These are phyloP conservation scores for Eudyptes chrysolophus DNA, from an alignment of 2,113 vertebrate genomes.

Conservation along the genomic window DNA sequence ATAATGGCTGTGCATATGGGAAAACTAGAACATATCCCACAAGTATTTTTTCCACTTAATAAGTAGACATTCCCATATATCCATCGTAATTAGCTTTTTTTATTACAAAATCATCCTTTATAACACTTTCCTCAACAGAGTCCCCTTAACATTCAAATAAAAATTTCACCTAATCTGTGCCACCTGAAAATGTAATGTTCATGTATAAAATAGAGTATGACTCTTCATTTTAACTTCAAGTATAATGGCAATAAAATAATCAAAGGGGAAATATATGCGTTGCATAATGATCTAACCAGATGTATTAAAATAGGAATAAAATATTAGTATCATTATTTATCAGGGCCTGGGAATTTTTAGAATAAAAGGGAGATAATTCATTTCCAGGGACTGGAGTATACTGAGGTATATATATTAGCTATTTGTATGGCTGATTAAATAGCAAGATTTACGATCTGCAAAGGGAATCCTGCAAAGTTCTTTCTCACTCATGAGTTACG, in stretches of 20 bases:
- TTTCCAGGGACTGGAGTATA: not conserved
- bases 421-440: not conserved
- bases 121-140: not conserved
- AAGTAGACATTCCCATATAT: not conserved
- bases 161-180: conserved; percentile 12
- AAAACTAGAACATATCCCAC: not conserved
- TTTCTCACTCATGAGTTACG: not conserved
- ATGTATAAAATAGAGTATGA: not conserved
- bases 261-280: not conserved
- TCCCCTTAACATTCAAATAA: not conserved
- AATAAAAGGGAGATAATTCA: not conserved
- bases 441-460: not conserved
- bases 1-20: not conserved
- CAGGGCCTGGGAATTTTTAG: not conserved
- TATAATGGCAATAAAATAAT: conserved; percentile 25
- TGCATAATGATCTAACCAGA: not conserved
- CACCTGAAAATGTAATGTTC: not conserved
- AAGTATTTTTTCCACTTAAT: not conserved
- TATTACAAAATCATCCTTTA: not conserved
- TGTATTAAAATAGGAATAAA: conserved; percentile 4
- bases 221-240: not conserved
- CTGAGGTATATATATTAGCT: not conserved
- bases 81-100: not conserved
- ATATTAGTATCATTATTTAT: not conserved
- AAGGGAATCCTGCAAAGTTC: not conserved